These are phyloP conservation scores for Sinocyclocheilus rhinocerous DNA, from an alignment of 2,113 vertebrate species.

Conservation along the genomic window DNA sequence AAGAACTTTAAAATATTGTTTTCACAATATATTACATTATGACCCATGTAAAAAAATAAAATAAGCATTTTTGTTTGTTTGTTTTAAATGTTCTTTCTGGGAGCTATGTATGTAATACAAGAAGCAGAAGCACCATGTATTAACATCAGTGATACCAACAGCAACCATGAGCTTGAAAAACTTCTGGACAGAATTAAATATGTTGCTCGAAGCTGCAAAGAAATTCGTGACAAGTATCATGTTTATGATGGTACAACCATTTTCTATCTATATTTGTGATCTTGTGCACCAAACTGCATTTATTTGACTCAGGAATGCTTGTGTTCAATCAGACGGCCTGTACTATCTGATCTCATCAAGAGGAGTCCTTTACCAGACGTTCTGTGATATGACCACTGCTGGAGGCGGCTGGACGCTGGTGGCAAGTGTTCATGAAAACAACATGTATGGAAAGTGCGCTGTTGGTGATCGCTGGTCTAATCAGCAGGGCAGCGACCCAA, in stretches of 20 bases:
- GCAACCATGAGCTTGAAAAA: not conserved
- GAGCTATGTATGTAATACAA: not conserved
- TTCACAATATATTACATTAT: too few relatives aligned
- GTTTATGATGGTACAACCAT: not conserved
- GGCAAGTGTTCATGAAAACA: slow-evolving; percentile 72
- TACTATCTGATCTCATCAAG: slow-evolving; percentile 37
- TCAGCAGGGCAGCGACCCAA: slow-evolving; percentile 53
- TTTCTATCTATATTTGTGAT: not conserved
- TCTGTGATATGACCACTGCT: slow-evolving; percentile 72
- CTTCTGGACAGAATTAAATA: not conserved
- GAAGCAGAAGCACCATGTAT: not conserved
- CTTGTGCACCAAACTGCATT: not conserved
- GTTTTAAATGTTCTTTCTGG: not conserved
- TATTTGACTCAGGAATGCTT: not conserved
- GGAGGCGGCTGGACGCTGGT: slow-evolving; percentile 59
- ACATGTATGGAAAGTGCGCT: slow-evolving; percentile 65
- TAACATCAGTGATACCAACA: not conserved
- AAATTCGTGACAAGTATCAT: slow-evolving; percentile 16
- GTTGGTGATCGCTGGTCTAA: slow-evolving; percentile 60
- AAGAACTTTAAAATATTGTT: too few relatives aligned
- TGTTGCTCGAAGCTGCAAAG: slow-evolving; percentile 37
- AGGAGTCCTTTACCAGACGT: slow-evolving; percentile 68
- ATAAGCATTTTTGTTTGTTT: not conserved
- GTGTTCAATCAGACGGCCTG: slow-evolving; percentile 36
- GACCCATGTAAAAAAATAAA: too few relatives aligned